Conservation (phyloP, 2,797 vertebrate genomes). For the Aldrovandia affinis region DNA sequence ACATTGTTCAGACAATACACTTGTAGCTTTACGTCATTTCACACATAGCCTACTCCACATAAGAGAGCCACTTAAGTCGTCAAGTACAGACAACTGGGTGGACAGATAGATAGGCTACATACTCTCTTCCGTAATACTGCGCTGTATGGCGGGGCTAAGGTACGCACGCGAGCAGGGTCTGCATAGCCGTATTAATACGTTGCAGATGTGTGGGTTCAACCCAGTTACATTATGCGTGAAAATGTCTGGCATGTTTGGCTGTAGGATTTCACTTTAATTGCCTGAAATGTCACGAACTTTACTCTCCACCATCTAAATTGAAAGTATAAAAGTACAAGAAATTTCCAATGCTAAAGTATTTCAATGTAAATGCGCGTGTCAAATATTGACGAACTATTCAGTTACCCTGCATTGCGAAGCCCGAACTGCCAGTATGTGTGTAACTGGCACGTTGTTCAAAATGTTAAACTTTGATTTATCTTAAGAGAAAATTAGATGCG, state of each 20-base stretch:
- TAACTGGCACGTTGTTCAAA: background rate
- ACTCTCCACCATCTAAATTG: background rate
- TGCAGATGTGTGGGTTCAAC: background rate
- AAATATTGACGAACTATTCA: background rate
- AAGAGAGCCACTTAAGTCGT: slow-evolving; percentile 9
- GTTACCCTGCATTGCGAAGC: background rate
- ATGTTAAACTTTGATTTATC: background rate
- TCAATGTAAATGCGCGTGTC: background rate
- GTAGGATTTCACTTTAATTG: background rate
- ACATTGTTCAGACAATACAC: background rate
- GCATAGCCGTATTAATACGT: background rate
- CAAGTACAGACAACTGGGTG: background rate
- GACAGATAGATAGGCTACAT: background rate
- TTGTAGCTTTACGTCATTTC: background rate
- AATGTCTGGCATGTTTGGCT: background rate
- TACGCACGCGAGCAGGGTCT: background rate
- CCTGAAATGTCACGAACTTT: background rate
- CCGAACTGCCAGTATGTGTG: background rate
- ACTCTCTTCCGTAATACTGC: background rate
- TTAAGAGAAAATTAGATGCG: background rate
- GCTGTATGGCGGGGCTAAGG: background rate
- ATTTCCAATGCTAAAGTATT: background rate
- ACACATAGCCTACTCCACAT: background rate
- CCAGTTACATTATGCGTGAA: background rate
- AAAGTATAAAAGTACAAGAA: background rate